phyloP scores from a whole-genome alignment of 2,113 vertebrate species.

The Oryzias woworae region DNA sequence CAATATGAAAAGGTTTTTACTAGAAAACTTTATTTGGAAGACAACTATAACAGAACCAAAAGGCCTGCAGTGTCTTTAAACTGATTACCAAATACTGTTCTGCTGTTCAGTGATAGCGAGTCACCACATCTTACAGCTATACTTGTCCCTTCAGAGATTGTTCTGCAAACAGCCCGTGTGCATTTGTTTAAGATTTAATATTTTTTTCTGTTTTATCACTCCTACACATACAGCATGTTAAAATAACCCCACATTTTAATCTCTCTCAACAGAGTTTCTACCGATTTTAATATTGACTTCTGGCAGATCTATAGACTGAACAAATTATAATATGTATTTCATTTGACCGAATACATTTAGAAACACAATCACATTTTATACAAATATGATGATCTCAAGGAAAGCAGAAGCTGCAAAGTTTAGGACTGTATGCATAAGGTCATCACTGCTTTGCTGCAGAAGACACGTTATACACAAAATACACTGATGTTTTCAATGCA shows the following conservation, averaged over 20 bases:
- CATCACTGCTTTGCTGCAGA: no score
- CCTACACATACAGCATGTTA: background rate
- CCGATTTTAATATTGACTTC: conserved; percentile 2
- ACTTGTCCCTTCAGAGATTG: background rate
- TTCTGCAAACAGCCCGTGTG: background rate
- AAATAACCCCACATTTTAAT: conserved; percentile 1
- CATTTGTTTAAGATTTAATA: background rate
- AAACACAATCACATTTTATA: conserved; percentile 22
- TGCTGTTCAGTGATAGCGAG: background rate
- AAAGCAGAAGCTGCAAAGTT: no score
- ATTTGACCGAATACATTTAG: conserved; percentile 19
- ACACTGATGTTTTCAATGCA: background rate
- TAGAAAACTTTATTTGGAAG: no score
- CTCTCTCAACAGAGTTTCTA: background rate
- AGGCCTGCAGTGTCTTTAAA: no score
- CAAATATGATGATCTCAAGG: no score
- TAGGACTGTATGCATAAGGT: no score
- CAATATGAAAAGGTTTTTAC: no score
- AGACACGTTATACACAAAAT: no score
- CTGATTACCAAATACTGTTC: background rate
- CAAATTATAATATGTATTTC: conserved; percentile 28
- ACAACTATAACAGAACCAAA: no score
- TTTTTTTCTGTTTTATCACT: background rate
- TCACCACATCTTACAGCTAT: background rate
- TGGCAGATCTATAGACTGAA: conserved; percentile 21